These are phyloP conservation scores for Chrysomela aeneicollis DNA, from an alignment of 2,888 invertebrate species.

Conservation along the genomic window DNA sequence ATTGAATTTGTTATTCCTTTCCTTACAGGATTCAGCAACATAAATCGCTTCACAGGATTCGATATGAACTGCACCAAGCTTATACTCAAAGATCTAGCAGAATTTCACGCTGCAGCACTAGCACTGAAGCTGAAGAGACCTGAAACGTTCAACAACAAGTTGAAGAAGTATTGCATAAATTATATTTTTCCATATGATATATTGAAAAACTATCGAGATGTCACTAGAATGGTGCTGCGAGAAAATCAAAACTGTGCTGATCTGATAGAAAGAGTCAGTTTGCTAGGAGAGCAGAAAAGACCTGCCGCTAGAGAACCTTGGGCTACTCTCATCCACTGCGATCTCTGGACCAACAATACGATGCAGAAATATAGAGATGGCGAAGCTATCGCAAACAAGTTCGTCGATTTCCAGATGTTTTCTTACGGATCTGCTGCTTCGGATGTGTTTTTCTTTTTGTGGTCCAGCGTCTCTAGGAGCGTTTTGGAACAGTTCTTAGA, in stretches of 20 bases:
- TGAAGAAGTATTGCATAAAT: conserved; percentile 54
- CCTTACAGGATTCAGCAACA: conserved; percentile 62
- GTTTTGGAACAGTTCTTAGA: conserved; percentile 59
- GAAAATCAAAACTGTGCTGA: neutral
- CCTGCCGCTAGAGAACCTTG: conserved; percentile 49
- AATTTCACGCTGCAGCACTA: conserved; percentile 66
- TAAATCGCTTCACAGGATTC: conserved; percentile 62
- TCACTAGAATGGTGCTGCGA: neutral
- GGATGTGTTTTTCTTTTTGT: conserved; percentile 66
- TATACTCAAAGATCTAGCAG: conserved; percentile 62
- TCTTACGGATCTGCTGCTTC: conserved; percentile 62
- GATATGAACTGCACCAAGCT: conserved; percentile 62
- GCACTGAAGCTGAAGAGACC: conserved; percentile 62
- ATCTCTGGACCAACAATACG: conserved; percentile 69
- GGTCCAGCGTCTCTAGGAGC: conserved; percentile 60
- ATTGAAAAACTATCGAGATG: conserved; percentile 11
- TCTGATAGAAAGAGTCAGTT: neutral
- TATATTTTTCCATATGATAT: neutral
- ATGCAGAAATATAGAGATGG: conserved; percentile 60
- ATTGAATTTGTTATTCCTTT: too few species aligned
- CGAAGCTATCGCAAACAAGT: conserved; percentile 52
- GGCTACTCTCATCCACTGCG: conserved; percentile 64
- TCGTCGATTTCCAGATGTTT: conserved; percentile 68
- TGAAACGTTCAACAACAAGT: conserved; percentile 53
- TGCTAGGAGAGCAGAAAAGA: neutral